These are phyloP conservation scores for Pantala flavescens DNA, from an alignment of 1,140 invertebrate genomes.

Conservation along the genomic window DNA sequence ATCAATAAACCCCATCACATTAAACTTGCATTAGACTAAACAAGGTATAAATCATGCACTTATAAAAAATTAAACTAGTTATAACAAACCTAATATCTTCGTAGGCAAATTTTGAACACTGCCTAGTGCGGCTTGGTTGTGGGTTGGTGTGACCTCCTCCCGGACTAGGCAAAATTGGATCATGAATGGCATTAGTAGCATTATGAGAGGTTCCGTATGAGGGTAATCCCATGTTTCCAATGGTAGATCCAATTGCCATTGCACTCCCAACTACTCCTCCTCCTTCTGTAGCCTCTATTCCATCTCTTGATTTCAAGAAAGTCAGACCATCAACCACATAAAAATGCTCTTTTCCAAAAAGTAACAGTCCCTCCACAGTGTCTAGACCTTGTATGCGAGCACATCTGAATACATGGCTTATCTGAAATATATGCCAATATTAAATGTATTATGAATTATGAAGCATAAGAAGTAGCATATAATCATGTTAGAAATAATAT, in stretches of 20 bases:
- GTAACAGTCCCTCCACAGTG: conserved; percentile 86
- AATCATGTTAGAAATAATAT: no score
- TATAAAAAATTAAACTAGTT: no score
- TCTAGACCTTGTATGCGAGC: conserved; percentile 95
- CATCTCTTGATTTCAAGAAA: conserved; percentile 87
- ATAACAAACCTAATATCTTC: conserved; percentile 74
- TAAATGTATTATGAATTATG: conserved; percentile 12
- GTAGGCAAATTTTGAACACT: conserved; percentile 91
- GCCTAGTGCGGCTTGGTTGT: conserved; percentile 54
- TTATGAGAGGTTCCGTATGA: background rate
- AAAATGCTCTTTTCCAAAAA: conserved; percentile 96
- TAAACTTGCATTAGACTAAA: no score
- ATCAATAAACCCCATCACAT: no score
- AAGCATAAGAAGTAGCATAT: conserved; percentile 16
- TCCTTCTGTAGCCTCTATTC: conserved; percentile 25
- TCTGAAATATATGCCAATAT: no score
- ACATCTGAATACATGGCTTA: conserved; percentile 95
- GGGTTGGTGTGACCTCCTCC: conserved; percentile 35
- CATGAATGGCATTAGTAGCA: conserved; percentile 42
- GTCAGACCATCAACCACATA: conserved; percentile 99
- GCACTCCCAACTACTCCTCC: background rate
- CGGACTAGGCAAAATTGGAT: conserved; percentile 72
- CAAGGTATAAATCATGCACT: no score
- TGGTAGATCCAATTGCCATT: background rate
- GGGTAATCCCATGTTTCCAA: background rate